Evolutionary conservation across 2,113 vertebrate genomes (phyloP).

Genomic region (Anseranas semipalmata): DNA sequence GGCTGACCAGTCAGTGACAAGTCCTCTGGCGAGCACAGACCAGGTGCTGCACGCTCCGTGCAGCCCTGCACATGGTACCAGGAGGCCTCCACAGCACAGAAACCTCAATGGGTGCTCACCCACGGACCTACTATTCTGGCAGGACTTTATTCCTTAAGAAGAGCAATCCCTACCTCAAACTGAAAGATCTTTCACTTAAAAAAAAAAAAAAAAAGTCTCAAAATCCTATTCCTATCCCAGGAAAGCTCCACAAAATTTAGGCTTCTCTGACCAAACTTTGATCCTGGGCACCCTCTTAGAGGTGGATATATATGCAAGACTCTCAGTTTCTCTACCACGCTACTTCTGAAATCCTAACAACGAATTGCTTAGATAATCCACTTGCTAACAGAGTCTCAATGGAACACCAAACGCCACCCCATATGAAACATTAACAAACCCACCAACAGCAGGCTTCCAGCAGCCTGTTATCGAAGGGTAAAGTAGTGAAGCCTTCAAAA

Average conservation of each 20-base stretch:
- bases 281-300: background rate
- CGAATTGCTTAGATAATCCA: background rate
- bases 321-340: background rate
- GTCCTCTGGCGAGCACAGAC: background rate
- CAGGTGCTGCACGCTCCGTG: background rate
- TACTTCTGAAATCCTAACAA: background rate
- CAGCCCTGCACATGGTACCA: accelerated
- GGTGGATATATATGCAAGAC: background rate
- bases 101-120: background rate
- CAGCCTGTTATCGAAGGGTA: background rate
- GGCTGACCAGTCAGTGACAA: accelerated
- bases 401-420: background rate
- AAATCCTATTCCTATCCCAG: background rate
- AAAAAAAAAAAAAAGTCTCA: background rate
- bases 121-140: background rate
- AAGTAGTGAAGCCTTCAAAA: background rate
- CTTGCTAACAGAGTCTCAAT: background rate
- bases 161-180: background rate
- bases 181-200: background rate
- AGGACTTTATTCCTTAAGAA: background rate
- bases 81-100: background rate
- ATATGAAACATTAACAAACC: background rate
- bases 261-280: background rate
- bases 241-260: background rate
- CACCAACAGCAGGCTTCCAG: background rate